Conservation (phyloP, 2,797 vertebrate species). For the Rhinogobio ventralis region DNA sequence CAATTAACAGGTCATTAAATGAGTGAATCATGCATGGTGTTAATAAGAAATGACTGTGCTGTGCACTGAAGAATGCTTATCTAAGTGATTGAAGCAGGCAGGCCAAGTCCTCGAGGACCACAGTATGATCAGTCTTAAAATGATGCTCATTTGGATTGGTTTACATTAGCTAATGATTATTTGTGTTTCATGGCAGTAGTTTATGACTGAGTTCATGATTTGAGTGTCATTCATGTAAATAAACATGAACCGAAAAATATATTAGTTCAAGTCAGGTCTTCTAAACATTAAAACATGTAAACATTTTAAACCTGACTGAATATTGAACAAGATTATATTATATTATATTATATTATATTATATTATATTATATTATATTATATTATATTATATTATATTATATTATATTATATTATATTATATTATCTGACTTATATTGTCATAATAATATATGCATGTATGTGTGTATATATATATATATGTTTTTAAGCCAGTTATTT, state of each 20-base stretch:
- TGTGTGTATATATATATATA: no score
- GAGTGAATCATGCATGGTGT: conserved; percentile 25
- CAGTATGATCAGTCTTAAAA: neutral
- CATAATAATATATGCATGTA: no score
- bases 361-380: neutral
- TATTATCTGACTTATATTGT: no score
- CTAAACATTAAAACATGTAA: neutral
- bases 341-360: neutral
- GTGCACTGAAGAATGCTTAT: neutral
- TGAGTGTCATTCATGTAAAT: conserved; percentile 9
- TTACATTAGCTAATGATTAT: conserved; percentile 26
- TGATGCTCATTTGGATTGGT: neutral
- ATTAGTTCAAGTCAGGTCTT: neutral
- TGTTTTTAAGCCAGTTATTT: no score
- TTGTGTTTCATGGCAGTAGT: neutral
- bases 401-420: neutral
- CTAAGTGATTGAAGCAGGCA: neutral
- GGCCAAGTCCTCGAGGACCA: conserved; percentile 1
- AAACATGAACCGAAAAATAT: neutral
- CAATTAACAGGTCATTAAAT: conserved; percentile 37
- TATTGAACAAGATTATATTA: neutral
- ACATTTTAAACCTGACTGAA: neutral
- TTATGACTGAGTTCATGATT: neutral
- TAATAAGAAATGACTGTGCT: conserved; percentile 15
- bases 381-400: neutral